Evolutionary conservation across 2,113 vertebrate genomes (phyloP).

Genomic region (Periophthalmodon schlosseri): DNA sequence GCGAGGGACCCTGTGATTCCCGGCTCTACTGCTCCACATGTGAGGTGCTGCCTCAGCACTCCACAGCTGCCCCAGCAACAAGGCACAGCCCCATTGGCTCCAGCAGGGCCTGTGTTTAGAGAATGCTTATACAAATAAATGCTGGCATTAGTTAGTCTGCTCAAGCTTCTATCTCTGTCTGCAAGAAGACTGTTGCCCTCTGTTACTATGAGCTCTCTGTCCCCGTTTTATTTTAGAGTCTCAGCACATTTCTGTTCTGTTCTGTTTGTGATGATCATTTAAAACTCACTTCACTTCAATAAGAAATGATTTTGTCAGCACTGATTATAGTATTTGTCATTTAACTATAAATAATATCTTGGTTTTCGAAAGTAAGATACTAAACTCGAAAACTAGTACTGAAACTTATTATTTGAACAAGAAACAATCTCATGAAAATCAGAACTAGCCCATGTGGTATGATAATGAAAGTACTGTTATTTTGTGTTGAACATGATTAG

Average conservation of each 20-base stretch:
- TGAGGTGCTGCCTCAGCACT: conserved; percentile 95
- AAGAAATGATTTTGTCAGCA: conserved; percentile 16
- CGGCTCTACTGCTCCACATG: conserved; percentile 90
- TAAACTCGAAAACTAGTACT: too few species aligned
- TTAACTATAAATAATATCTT: background rate
- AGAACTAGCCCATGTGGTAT: too few species aligned
- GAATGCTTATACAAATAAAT: conserved; percentile 98
- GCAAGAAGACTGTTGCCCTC: conserved; percentile 16
- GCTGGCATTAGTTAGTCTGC: conserved; percentile 87
- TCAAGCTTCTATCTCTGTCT: conserved; percentile 59
- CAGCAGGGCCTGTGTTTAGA: conserved; percentile 96
- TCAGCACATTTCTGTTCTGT: too few species aligned
- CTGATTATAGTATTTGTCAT: background rate
- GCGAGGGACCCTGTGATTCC: conserved; percentile 9
- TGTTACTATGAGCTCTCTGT: conserved; percentile 38
- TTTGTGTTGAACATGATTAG: too few species aligned
- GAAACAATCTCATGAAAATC: too few species aligned
- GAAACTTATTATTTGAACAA: too few species aligned
- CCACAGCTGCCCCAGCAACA: conserved; percentile 83
- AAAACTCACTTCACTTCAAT: background rate
- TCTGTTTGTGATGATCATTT: background rate
- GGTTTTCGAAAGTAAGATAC: too few species aligned
- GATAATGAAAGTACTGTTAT: too few species aligned
- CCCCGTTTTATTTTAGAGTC: background rate
- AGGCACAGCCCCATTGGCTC: conserved; percentile 92